These are phyloP conservation scores for Apis laboriosa DNA, from an alignment of 1,140 invertebrate genomes.

Conservation along the genomic window DNA sequence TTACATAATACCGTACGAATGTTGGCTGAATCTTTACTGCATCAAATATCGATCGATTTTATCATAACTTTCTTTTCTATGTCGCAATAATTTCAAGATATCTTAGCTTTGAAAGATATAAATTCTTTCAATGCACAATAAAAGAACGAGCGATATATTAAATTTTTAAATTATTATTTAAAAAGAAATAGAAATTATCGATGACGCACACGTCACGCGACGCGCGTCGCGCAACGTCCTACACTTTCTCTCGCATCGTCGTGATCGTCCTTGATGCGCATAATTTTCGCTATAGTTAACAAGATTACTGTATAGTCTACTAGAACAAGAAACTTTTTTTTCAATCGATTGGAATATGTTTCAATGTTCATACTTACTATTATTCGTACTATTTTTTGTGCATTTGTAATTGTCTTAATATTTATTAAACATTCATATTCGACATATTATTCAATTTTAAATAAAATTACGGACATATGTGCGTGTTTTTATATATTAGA, in stretches of 20 bases:
- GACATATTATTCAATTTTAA: neutral
- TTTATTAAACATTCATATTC: neutral
- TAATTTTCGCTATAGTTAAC: neutral
- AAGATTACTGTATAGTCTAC: constrained; percentile 1
- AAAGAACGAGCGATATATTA: constrained; percentile 23
- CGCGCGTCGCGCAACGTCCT: constrained; percentile 12
- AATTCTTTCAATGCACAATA: neutral
- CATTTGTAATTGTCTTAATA: neutral
- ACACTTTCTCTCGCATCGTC: constrained; percentile 56
- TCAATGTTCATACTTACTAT: neutral
- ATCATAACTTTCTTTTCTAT: neutral
- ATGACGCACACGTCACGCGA: constrained; percentile 32
- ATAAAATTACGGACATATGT: neutral
- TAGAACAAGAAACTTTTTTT: neutral
- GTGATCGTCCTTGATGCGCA: constrained; percentile 50
- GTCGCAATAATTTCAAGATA: neutral
- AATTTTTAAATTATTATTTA: constrained; percentile 46
- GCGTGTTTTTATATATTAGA: neutral
- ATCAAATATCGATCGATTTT: neutral
- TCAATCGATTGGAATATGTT: constrained; percentile 10
- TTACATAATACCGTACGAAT: constrained; percentile 22
- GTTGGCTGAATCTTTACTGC: neutral
- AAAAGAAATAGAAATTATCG: constrained; percentile 51
- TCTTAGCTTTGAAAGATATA: neutral
- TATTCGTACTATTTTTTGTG: neutral